phyloP scores from a whole-genome alignment of 2,113 vertebrate genomes.

The Nothobranchius kuhntae region DNA sequence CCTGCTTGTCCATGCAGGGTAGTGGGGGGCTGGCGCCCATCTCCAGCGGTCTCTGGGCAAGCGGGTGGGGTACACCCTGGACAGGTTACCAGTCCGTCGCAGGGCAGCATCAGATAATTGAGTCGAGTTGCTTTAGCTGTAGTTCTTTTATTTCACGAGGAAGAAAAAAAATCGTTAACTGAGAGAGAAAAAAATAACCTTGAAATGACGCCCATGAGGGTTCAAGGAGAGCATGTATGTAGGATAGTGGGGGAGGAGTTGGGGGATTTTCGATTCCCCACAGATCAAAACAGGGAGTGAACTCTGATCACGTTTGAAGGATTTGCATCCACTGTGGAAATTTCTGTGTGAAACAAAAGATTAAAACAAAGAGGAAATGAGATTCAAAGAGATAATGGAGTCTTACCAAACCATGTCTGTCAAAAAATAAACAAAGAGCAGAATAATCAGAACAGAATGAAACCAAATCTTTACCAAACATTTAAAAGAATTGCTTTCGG shows the following conservation, averaged over 20 bases:
- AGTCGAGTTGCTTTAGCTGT: conserved; percentile 33
- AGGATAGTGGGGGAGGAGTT: conserved; percentile 45
- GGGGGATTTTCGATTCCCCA: conserved; percentile 33
- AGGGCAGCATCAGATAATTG: no score
- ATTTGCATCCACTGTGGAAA: conserved; percentile 37
- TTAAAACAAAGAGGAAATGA: conserved; percentile 43
- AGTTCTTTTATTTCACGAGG: conserved; percentile 29
- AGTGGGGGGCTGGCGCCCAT: no score
- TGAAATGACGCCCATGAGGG: conserved; percentile 61
- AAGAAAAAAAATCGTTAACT: conserved; percentile 48
- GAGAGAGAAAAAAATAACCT: conserved; percentile 35
- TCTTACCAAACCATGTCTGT: conserved; percentile 37
- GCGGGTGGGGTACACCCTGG: no score
- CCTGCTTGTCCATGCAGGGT: no score
- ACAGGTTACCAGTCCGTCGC: no score
- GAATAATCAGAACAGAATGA: conserved; percentile 48
- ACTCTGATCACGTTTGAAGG: conserved; percentile 25
- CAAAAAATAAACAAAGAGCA: conserved; percentile 31
- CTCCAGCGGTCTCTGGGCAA: no score
- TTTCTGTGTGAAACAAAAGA: conserved; percentile 30
- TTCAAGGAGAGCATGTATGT: conserved; percentile 61
- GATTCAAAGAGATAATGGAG: conserved; percentile 51
- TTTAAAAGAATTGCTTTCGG: conserved; percentile 32
- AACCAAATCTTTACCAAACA: conserved; percentile 41
- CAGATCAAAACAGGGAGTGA: conserved; percentile 33